Evolutionary conservation across 1,140 invertebrate genomes (phyloP), one percentile per base, ranked within the genome.

Genomic region (Armadillidium nasatum): DNA sequence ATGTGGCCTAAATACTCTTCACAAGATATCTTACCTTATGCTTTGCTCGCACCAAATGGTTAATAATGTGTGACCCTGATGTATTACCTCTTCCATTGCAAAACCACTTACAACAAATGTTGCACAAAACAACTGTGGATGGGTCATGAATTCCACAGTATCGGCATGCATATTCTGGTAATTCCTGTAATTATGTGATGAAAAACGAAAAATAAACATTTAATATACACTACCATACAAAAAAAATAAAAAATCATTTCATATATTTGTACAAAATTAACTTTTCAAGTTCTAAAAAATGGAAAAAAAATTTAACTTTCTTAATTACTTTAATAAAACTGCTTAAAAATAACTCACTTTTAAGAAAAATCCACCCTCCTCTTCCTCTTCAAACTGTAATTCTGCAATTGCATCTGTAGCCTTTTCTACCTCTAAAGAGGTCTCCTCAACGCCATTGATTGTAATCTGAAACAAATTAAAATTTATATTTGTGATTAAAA

Each of bases 71-170:
- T 71, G 96, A 98, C 1, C 97, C 97, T 15, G 95, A 96, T 4
- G 97, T 99, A 84, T 96, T 97, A 4, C 97, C 97, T 80, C 96
- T 89, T 7, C 96, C 96, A 89, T 99, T 99, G 85, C 98, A 99
- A 84, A 99, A 99, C 98, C 98, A 99, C 84, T 98, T 98, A 82
- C 97, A 96, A 84, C 97, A 99, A 60, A 94, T 89, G 85, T 98
- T 98, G 85, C 98, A 99, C 90, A 95, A 95, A 22, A 99, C 96
- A 45, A 99, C 97, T 81, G 94, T 97, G 76, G 93, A 91, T 1
- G 97, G 96, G 84, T 99, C 98, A 86, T 98, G 95, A 80, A 99
- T 97, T 70, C 97, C 97, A 87, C 98, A 99, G 84, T 99, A 98
- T 87, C 95, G 94, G 88, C 96, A 99, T 0, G 96, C 95, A 89